Evolutionary conservation across 2,113 vertebrate genomes (phyloP), one percentile per base, ranked within the genome.

Genomic region (Plecturocebus donacophilus): DNA sequence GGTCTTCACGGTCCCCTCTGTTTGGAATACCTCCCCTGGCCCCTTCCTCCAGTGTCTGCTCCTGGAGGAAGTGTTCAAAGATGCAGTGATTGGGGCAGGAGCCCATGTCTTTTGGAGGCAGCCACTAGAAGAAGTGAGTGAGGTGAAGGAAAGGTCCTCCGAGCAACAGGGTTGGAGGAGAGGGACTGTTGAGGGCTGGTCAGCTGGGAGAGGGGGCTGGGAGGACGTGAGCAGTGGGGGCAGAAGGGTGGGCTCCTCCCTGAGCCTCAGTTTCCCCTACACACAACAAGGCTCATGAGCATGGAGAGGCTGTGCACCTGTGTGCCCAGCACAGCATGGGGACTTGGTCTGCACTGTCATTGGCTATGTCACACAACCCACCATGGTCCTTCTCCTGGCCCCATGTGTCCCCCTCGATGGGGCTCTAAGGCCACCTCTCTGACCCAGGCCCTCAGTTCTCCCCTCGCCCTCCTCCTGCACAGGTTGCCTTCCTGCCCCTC

Each of bases 271-370:
- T 79, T 71, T 64, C 42, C 58, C 25, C 32, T 5, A 19, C 1
- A 17, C 82, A 70, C 49, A 54, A 13, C 5, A 9, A 20, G 25
- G 45, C 45, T 80, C 27, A 40, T 6, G 19, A 77, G 35, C 54
- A 14, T 3, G 16, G 30, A 80, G 35, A 81, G 42, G 32, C 19
- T 76, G 45, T 80, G 52, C 35, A 11, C 9, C 12, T n/a, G 32
- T 0, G 1, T 20, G 8, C n/a, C 23, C 85, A 66, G 64, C 3
- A 0, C 30, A 8, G 58, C 5, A 3, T 23, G 38, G 32, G 2
- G 20, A 35, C 87, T 30, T 52, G 54, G 47, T 85, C 8, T 30
- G 71, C 56, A n/a, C 23, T 12, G 8, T 20, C 32, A 10, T 1
- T 4, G 11, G 13, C 38, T 45, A 11, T 3, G 1, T 9, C 45